Conservation (phyloP, 64 coral and sea anemone species). For the Stichodactyla mertensii region DNA sequence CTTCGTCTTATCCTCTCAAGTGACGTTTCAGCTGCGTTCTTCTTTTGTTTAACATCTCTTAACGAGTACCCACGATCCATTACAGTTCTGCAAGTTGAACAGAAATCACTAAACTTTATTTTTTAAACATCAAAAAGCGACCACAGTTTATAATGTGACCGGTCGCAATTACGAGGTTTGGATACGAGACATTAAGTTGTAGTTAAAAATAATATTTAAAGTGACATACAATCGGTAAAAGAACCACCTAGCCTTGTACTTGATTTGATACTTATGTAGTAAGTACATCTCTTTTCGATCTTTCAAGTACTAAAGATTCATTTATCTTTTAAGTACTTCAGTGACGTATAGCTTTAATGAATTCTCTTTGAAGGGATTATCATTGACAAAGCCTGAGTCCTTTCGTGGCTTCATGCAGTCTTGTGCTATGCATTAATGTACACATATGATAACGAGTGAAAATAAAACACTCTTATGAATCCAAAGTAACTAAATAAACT, state of each 20-base stretch:
- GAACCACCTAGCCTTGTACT: too few relatives aligned
- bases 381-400: background rate
- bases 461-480: background rate
- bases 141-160: background rate
- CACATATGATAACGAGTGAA: background rate
- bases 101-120: background rate
- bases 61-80: background rate
- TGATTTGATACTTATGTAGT: too few relatives aligned
- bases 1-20: constrained; percentile 48
- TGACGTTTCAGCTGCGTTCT: constrained; percentile 29
- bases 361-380: constrained; percentile 5
- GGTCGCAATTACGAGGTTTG: background rate
- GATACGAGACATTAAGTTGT: too few relatives aligned
- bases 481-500: background rate
- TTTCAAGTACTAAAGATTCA: background rate
- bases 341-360: constrained; percentile 9
- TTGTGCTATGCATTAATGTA: background rate
- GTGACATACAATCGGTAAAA: too few relatives aligned
- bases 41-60: background rate
- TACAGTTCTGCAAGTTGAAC: background rate
- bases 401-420: background rate
- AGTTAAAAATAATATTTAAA: too few relatives aligned
- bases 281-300: too few relatives aligned
- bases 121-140: background rate
- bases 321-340: background rate